Conservation (phyloP, 1,140 invertebrate genomes). For the Triops cancriformis region DNA sequence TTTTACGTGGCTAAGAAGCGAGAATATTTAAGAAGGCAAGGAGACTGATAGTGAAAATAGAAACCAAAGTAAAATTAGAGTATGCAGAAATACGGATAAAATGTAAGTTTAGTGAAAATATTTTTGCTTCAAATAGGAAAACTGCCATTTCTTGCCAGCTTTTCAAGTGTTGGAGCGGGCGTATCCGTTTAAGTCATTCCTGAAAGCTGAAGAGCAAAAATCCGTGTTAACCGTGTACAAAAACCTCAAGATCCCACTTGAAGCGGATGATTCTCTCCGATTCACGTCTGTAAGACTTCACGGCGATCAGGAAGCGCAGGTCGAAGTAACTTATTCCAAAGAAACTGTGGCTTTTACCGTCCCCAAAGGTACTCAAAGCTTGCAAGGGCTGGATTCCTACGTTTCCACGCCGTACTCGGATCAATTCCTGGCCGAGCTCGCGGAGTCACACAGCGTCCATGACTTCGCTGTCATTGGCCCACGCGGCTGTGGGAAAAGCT, state of each 20-base stretch:
- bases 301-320: background rate
- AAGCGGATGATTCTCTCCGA: background rate
- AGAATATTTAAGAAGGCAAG: too few relatives aligned
- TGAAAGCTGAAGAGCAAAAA: background rate
- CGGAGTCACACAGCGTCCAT: constrained; percentile 60
- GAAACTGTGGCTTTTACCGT: background rate
- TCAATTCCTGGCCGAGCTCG: constrained; percentile 61
- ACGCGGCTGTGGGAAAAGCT: constrained; percentile 85
- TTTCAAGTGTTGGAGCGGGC: background rate
- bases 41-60: too few relatives aligned
- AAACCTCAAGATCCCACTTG: background rate
- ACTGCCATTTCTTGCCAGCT: background rate
- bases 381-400: constrained; percentile 36
- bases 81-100: too few relatives aligned
- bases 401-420: constrained; percentile 74
- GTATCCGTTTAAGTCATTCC: background rate
- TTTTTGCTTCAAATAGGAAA: background rate
- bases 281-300: background rate
- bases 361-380: background rate
- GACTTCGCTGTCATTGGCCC: constrained; percentile 87
- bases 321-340: background rate
- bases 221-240: background rate
- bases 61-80: too few relatives aligned
- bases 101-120: constrained; percentile 19
- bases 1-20: too few relatives aligned